Conservation (phyloP, 1,140 invertebrate genomes). For the Prorops nasuta region DNA sequence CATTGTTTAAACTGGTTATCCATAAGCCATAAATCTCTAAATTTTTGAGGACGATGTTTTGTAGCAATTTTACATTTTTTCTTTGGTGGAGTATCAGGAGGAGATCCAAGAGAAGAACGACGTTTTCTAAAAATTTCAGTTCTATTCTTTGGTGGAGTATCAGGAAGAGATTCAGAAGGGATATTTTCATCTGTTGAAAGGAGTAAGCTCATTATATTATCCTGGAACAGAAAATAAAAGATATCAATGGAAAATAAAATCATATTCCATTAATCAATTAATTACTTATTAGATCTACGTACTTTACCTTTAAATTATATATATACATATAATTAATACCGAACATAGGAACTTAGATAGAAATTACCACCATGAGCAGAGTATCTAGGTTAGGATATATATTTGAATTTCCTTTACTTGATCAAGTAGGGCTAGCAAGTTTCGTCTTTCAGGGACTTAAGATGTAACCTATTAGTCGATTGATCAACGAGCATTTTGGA, state of each 20-base stretch:
- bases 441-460: background rate
- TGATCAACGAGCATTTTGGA: background rate
- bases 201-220: background rate
- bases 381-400: background rate
- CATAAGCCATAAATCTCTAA: conserved; percentile 4
- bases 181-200: background rate
- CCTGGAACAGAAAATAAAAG: background rate
- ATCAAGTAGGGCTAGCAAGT: background rate
- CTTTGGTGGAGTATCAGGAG: background rate
- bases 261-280: background rate
- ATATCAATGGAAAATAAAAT: background rate
- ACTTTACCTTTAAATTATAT: background rate
- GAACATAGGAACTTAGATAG: background rate
- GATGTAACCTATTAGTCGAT: background rate
- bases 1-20: conserved; percentile 7
- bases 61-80: background rate
- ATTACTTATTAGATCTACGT: background rate
- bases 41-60: conserved; percentile 7
- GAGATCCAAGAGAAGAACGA: too few species aligned
- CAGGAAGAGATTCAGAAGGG: too few species aligned
- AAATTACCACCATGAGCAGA: background rate
- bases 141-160: background rate
- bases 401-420: background rate
- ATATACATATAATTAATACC: background rate
- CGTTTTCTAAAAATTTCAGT: background rate